These are phyloP conservation scores for Elysia chlorotica DNA, from an alignment of 1,140 invertebrate species.

Conservation along the genomic window DNA sequence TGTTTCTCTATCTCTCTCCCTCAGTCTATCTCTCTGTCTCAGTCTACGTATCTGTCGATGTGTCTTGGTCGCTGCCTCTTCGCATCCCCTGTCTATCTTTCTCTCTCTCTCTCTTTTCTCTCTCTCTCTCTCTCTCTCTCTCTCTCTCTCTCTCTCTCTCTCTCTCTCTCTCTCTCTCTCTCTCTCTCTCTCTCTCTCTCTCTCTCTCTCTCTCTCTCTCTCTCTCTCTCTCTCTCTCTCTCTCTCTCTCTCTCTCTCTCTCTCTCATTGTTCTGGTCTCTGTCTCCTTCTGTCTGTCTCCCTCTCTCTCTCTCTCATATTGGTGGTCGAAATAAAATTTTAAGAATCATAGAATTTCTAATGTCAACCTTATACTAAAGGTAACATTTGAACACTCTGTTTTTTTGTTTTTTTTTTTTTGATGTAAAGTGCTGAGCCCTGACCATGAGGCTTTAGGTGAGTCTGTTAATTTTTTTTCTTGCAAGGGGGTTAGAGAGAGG, in stretches of 20 bases:
- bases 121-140: conserved; percentile 11
- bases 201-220: background rate
- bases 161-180: background rate
- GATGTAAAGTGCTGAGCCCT: too few relatives aligned
- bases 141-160: conserved; percentile 5
- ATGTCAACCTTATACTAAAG: too few relatives aligned
- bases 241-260: background rate
- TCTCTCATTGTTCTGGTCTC: background rate
- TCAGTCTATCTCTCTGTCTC: background rate
- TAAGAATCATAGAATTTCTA: background rate
- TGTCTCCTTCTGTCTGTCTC: background rate
- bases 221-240: background rate
- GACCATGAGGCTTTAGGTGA: too few relatives aligned
- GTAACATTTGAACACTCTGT: too few relatives aligned
- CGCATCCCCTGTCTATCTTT: background rate
- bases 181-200: background rate
- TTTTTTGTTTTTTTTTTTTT: too few relatives aligned
- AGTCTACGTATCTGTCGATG: background rate
- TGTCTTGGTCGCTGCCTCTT: background rate
- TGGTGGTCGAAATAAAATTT: background rate
- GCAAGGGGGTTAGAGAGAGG: too few relatives aligned
- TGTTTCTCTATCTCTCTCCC: background rate
- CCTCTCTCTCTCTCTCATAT: background rate
- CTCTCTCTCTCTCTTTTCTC: background rate
- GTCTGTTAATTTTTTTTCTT: too few relatives aligned